phyloP scores from a whole-genome alignment of 2,113 vertebrate genomes.

The Brachypteracias leptosomus region DNA sequence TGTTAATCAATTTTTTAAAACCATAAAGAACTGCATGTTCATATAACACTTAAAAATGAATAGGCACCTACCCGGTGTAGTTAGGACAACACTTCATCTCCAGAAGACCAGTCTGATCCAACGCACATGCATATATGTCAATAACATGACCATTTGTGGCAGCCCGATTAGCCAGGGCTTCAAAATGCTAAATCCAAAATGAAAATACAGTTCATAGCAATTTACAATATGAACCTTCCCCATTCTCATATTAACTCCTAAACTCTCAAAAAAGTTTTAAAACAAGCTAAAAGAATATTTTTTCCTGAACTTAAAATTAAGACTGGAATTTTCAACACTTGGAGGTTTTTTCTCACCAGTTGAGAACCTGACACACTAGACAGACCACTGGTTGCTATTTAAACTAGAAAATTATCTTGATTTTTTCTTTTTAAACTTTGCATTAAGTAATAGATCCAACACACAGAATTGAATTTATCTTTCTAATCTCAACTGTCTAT shows the following conservation, averaged over 20 bases:
- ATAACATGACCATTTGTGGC: constrained; percentile 92
- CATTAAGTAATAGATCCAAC: neutral
- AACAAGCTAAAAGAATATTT: neutral
- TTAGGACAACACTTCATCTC: constrained; percentile 99
- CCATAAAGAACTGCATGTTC: neutral
- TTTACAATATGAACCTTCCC: neutral
- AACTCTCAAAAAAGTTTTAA: neutral
- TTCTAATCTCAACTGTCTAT: neutral
- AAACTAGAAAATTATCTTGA: neutral
- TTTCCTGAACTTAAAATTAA: neutral
- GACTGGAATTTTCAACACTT: neutral
- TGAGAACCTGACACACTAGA: neutral
- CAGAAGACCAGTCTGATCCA: constrained; percentile 94
- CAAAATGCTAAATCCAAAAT: constrained; percentile 85
- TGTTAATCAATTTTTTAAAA: neutral
- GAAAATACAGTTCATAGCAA: constrained; percentile 33
- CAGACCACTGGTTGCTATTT: neutral
- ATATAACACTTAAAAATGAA: neutral
- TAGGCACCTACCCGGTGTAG: constrained; percentile 85
- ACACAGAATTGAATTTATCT: neutral
- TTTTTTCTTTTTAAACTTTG: neutral
- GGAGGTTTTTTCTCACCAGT: neutral
- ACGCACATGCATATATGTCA: constrained; percentile 94
- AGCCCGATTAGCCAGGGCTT: constrained; percentile 89
- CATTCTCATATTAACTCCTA: neutral